These are phyloP conservation scores for Chydorus sphaericus DNA, from an alignment of 2,888 invertebrate genomes.

Conservation along the genomic window DNA sequence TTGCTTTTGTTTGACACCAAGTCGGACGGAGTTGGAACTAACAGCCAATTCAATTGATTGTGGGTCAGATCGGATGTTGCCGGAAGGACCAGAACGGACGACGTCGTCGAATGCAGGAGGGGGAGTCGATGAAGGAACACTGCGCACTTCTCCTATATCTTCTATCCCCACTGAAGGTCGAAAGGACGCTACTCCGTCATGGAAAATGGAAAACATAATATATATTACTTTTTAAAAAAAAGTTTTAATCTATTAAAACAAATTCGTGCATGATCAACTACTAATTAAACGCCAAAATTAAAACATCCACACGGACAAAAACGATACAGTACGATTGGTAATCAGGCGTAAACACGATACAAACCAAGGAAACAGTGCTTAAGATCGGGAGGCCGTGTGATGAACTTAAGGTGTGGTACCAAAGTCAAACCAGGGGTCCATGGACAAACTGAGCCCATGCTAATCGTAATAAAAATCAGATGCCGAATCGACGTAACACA, in stretches of 20 bases:
- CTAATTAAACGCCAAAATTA: background rate
- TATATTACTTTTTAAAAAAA: too few species aligned
- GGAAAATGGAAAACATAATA: background rate
- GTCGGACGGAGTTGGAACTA: too few species aligned
- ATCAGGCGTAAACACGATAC: background rate
- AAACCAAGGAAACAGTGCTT: too few species aligned
- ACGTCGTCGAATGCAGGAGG: slow-evolving; percentile 81
- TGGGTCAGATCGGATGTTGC: background rate
- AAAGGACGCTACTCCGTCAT: background rate
- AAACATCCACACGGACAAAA: background rate
- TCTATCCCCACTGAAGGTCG: background rate
- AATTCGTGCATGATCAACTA: too few species aligned
- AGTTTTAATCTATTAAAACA: too few species aligned
- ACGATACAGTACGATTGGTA: background rate
- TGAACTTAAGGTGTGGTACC: background rate
- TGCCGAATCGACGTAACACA: too few species aligned
- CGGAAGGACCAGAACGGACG: slow-evolving; percentile 1
- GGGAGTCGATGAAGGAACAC: slow-evolving; percentile 48
- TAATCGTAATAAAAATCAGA: background rate
- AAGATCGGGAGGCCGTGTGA: background rate
- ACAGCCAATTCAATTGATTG: too few species aligned
- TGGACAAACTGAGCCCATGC: background rate
- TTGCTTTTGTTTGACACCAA: too few species aligned
- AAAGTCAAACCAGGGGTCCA: background rate
- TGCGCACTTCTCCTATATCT: background rate